These are phyloP conservation scores for Phytoseiulus persimilis DNA, from an alignment of 2,888 invertebrate species.

Conservation along the genomic window DNA sequence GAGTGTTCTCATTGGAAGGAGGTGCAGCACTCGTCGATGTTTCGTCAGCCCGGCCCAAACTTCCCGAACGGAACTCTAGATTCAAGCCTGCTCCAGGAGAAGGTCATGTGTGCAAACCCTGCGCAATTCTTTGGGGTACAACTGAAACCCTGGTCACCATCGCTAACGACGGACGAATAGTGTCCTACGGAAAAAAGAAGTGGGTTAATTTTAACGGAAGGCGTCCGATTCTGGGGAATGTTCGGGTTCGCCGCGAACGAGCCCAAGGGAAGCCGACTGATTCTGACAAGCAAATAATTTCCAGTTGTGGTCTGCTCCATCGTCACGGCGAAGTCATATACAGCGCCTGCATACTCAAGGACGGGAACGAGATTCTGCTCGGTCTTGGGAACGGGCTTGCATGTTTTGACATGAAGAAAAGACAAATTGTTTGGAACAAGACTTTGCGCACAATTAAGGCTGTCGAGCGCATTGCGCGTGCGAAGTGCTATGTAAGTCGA, in stretches of 20 bases:
- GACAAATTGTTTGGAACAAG: constrained; percentile 5
- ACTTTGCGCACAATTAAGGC: background rate
- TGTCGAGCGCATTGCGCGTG: background rate
- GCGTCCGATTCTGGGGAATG: too few species aligned
- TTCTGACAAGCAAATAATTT: too few species aligned
- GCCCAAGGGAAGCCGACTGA: too few species aligned
- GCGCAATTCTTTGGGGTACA: background rate
- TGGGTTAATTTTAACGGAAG: too few species aligned
- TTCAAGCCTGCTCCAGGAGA: constrained; percentile 18
- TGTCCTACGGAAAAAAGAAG: background rate
- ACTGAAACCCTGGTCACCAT: background rate
- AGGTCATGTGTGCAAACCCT: constrained; percentile 8
- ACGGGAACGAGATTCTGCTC: background rate
- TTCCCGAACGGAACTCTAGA: background rate
- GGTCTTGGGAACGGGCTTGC: background rate
- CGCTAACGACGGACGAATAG: background rate
- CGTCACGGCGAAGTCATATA: background rate
- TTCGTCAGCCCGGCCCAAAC: background rate
- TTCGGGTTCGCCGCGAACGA: too few species aligned
- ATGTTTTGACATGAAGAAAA: constrained; percentile 6
- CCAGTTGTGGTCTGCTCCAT: constrained; percentile 19
- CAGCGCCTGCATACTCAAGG: background rate
- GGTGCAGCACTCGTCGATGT: constrained; percentile 25
- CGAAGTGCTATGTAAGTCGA: background rate
- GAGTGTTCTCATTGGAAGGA: background rate